phyloP scores from a whole-genome alignment of 2,797 vertebrate species.

The Microhierax caerulescens region DNA sequence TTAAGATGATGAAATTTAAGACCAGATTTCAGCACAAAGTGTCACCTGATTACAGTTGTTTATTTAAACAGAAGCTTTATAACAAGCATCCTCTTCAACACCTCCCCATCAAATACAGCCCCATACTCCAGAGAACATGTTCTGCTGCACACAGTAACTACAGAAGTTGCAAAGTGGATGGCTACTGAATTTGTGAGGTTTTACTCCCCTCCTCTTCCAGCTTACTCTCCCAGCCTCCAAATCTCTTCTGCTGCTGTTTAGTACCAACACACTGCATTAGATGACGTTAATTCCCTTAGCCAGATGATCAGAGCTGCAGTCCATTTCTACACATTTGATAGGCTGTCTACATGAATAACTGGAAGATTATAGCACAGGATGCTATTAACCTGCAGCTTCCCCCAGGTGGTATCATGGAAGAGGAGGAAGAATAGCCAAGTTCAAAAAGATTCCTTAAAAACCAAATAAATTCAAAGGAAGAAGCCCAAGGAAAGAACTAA shows the following conservation, averaged over 20 bases:
- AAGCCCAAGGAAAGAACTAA: background rate
- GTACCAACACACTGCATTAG: background rate
- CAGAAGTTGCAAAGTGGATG: background rate
- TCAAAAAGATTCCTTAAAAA: background rate
- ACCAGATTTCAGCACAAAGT: background rate
- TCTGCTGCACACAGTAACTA: background rate
- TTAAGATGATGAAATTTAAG: background rate
- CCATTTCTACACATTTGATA: background rate
- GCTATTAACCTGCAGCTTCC: background rate
- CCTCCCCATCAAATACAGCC: background rate
- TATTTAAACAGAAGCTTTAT: background rate
- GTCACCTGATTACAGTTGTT: background rate
- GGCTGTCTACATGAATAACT: background rate
- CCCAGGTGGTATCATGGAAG: background rate
- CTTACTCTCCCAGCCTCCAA: background rate
- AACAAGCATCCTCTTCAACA: background rate
- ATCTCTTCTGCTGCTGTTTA: background rate
- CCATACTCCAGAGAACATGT: fast-evolving
- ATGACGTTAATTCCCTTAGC: background rate
- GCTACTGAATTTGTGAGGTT: background rate
- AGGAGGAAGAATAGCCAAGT: background rate
- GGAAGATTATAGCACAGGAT: background rate
- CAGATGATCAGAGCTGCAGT: background rate
- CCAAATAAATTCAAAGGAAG: background rate
- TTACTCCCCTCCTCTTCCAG: background rate